Percentiles rank a stretch among this genome's conserved stretches.
phyloP scores from a whole-genome alignment of 2,113 vertebrate species.

The Pituophis catenifer region DNA sequence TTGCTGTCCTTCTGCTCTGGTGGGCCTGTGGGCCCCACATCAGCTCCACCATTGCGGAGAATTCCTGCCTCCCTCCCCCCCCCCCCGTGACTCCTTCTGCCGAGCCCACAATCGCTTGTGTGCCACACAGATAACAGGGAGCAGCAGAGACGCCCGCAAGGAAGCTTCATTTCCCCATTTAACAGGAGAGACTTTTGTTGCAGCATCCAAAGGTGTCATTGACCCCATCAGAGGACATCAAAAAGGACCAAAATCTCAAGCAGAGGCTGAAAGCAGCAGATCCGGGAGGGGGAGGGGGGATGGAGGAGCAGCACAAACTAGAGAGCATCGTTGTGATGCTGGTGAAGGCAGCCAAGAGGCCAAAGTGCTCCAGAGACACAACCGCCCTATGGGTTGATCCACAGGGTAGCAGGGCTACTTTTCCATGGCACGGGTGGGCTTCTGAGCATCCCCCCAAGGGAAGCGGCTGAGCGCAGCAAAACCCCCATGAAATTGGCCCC shows the following conservation, averaged over 20 bases:
- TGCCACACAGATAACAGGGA: neutral
- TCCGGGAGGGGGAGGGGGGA: neutral
- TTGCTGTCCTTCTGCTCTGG: neutral
- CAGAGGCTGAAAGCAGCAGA: neutral
- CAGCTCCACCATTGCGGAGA: neutral
- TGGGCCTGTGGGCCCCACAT: neutral
- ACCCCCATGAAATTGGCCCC: neutral
- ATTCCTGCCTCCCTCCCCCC: neutral
- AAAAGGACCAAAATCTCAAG: neutral
- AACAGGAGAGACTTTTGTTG: neutral
- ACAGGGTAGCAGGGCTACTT: accelerated
- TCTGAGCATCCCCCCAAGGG: neutral
- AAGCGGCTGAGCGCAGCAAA: neutral
- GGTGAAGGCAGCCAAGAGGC: neutral
- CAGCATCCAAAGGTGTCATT: neutral
- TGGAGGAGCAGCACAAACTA: too few relatives aligned
- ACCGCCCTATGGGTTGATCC: too few relatives aligned
- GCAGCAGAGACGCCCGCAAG: neutral
- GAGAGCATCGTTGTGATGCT: too few relatives aligned
- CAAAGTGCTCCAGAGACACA: neutral
- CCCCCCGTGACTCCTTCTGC: neutral
- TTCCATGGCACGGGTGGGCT: neutral
- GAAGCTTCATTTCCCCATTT: neutral
- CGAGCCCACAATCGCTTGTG: neutral
- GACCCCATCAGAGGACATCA: neutral